These are phyloP conservation scores for Odontocolon sp. DNA, from an alignment of 2,888 invertebrate species.

Conservation along the genomic window DNA sequence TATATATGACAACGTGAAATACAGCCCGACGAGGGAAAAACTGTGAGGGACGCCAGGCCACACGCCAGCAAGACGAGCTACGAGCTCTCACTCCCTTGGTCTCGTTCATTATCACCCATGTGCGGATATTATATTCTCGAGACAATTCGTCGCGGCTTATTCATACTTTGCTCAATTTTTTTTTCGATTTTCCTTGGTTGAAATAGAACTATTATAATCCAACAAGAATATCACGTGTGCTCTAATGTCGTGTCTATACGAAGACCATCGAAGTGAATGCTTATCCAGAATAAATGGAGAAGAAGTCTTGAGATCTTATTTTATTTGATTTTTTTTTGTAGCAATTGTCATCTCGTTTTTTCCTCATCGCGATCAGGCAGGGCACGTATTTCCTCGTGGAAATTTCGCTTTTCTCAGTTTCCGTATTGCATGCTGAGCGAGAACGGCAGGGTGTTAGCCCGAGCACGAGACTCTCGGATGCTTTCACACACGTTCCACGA, in stretches of 20 bases:
- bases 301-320: too few relatives aligned
- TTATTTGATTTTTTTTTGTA: too few relatives aligned
- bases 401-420: conserved; percentile 12
- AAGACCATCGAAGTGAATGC: too few relatives aligned
- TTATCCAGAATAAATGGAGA: too few relatives aligned
- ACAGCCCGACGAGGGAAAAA: too few relatives aligned
- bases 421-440: too few relatives aligned
- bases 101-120: conserved; percentile 55
- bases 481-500: conserved; percentile 47
- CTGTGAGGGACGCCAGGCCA: too few relatives aligned
- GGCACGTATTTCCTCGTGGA: conserved; percentile 8
- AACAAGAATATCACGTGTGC: too few relatives aligned
- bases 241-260: too few relatives aligned
- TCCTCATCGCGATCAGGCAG: neutral
- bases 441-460: neutral
- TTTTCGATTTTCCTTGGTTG: neutral
- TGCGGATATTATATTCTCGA: conserved; percentile 33
- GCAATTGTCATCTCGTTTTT: too few relatives aligned
- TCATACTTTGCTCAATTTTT: neutral
- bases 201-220: neutral
- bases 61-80: conserved; percentile 16
- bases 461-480: conserved; percentile 15
- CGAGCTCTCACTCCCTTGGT: conserved; percentile 40
- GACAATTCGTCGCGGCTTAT: neutral
- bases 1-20: conserved; percentile 35